phyloP scores from a whole-genome alignment of 2,888 invertebrate species.

The Brachypalpus laphriformis region DNA sequence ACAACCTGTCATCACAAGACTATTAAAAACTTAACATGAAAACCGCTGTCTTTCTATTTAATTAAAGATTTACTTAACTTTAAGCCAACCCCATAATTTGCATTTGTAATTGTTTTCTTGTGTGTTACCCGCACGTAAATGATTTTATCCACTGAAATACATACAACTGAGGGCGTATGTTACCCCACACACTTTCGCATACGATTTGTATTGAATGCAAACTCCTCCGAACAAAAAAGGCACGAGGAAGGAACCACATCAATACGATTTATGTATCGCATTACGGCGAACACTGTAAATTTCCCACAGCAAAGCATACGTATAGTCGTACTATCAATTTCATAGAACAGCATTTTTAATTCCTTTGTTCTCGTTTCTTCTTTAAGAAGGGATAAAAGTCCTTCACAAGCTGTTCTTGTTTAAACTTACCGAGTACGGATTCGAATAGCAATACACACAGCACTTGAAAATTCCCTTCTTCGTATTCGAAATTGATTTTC shows the following conservation, averaged over 20 bases:
- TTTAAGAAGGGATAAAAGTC: constrained; percentile 6
- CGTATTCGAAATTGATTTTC: constrained; percentile 67
- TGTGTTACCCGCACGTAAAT: constrained; percentile 44
- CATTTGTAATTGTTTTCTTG: constrained; percentile 68
- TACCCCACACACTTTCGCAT: not conserved
- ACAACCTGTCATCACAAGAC: constrained; percentile 41
- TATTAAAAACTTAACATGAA: constrained; percentile 11
- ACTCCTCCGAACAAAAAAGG: constrained; percentile 4
- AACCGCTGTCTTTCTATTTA: constrained; percentile 45
- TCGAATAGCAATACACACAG: not conserved
- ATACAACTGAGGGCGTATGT: not conserved
- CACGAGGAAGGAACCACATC: constrained; percentile 36
- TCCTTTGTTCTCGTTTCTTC: constrained; percentile 54
- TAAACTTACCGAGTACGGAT: constrained; percentile 22
- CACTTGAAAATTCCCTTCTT: constrained; percentile 15
- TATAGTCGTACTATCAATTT: constrained; percentile 69
- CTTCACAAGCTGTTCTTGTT: constrained; percentile 37
- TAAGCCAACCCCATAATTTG: constrained; percentile 61
- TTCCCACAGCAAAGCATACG: constrained; percentile 29
- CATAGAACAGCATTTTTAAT: constrained; percentile 58
- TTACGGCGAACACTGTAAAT: constrained; percentile 50
- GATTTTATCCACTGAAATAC: constrained; percentile 13
- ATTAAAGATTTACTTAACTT: constrained; percentile 65
- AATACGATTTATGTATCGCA: constrained; percentile 67
- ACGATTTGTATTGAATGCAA: constrained; percentile 7